Conservation (phyloP, 1,140 invertebrate genomes). For the Druon quercuslanigerum region DNA sequence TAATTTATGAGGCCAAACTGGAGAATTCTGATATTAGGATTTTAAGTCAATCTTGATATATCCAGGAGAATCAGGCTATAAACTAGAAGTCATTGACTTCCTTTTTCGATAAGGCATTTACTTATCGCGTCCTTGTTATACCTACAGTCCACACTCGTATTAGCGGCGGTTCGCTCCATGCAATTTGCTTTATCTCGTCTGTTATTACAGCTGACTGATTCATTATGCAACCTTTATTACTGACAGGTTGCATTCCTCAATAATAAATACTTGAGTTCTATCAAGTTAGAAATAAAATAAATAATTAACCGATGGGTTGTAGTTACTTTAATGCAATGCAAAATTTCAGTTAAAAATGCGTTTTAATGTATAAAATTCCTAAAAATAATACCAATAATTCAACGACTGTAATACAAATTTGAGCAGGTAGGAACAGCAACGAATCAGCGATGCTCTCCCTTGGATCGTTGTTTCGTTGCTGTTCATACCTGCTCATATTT, state of each 20-base stretch:
- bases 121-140: slow-evolving; percentile 16
- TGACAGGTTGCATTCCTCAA: slow-evolving; percentile 5
- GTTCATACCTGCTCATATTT: too few species aligned
- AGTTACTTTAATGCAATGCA: too few species aligned
- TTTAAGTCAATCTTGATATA: not conserved
- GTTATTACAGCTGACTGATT: slow-evolving; percentile 29
- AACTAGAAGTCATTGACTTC: slow-evolving; percentile 22
- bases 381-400: too few species aligned
- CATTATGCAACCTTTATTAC: slow-evolving; percentile 29
- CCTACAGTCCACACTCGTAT: not conserved
- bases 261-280: not conserved
- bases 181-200: slow-evolving; percentile 29
- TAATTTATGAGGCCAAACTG: too few species aligned
- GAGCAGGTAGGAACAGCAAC: too few species aligned
- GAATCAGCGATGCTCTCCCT: too few species aligned
- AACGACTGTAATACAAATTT: too few species aligned
- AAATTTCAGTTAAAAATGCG: too few species aligned
- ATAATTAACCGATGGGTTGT: not conserved
- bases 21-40: too few species aligned
- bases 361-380: too few species aligned
- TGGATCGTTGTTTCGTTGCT: too few species aligned
- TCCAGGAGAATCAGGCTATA: slow-evolving; percentile 11
- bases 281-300: not conserved
- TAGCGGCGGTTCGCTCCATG: slow-evolving; percentile 9
- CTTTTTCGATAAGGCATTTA: slow-evolving; percentile 24